Evolutionary conservation across 2,888 invertebrate species (phyloP), one percentile per base, ranked within the genome.

Genomic region (Norana najaformis): DNA sequence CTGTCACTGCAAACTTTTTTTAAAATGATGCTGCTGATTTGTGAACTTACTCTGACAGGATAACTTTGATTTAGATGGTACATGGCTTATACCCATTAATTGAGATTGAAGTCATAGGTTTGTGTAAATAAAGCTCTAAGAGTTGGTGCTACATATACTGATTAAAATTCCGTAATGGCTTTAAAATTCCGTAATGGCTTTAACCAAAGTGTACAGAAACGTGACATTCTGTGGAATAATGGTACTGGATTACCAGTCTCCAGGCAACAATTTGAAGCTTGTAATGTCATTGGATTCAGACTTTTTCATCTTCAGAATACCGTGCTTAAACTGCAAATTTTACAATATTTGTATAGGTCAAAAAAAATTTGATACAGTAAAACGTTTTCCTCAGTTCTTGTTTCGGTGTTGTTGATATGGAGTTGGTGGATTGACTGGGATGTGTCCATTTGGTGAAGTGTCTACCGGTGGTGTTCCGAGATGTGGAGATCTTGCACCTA

Each of bases 71-170:
- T 30, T 69, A 69, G n/a, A 69, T 11, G n/a, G 16, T n/a, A 69
- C 30, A n/a, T n/a, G n/a, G n/a, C n/a, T 69, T 69, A 8, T 69
- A n/a, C 30, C 69, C 30, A n/a, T n/a, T 69, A n/a, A 69, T 69
- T 69, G 69, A 69, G 69, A 69, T 69, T 69, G 69, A 69, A 69
- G 69, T 69, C n/a, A n/a, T 69, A 69, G 69, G 69, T 69, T n/a
- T 69, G n/a, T 69, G 69, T 69, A 69, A 69, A 69, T 69, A 69
- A 69, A 11, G 16, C 30, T 69, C 30, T n/a, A 69, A 69, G 47
- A 47, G 30, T 69, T 69, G 69, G 69, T 69, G 69, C 69, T 69
- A 69, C 69, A 8, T 69, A 8, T 69, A n/a, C 5, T 69, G n/a
- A 69, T 69, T 69, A 69, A 69, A n/a, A 69, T 69, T 69, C 30